Conservation (phyloP, 1,140 invertebrate species). For the Lordiphosa mommai region DNA sequence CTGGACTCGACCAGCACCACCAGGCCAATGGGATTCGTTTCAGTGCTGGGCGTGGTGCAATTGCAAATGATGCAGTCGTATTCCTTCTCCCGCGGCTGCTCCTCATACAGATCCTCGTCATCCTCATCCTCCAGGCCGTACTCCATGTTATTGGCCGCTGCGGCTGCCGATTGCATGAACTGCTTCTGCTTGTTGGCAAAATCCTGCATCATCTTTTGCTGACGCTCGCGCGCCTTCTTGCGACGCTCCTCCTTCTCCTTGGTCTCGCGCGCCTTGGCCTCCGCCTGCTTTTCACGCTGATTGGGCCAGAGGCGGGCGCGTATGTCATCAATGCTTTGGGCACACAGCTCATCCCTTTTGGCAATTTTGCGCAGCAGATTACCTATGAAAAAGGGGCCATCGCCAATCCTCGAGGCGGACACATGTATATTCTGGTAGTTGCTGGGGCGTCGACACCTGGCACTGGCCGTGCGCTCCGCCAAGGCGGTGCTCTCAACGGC, state of each 20-base stretch:
- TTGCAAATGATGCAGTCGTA: slow-evolving; percentile 98
- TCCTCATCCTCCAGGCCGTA: slow-evolving; percentile 80
- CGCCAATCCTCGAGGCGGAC: slow-evolving; percentile 85
- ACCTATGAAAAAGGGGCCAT: slow-evolving; percentile 92
- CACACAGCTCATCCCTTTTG: slow-evolving; percentile 85
- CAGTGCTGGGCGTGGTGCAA: slow-evolving; percentile 91
- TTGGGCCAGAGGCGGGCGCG: slow-evolving; percentile 88
- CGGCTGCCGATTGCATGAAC: slow-evolving; percentile 92
- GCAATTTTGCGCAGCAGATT: slow-evolving; percentile 88
- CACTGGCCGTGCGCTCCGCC: slow-evolving; percentile 26
- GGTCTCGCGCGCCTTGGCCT: slow-evolving; percentile 86
- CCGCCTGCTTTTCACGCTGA: slow-evolving; percentile 88
- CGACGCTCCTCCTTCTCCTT: slow-evolving; percentile 90
- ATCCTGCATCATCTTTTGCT: slow-evolving; percentile 94
- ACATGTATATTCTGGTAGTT: slow-evolving; percentile 61
- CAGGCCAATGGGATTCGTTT: slow-evolving; percentile 93
- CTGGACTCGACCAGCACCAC: slow-evolving; percentile 87
- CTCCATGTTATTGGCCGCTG: slow-evolving; percentile 84
- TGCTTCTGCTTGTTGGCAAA: slow-evolving; percentile 95
- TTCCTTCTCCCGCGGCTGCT: slow-evolving; percentile 85
- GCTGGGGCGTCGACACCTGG: not conserved
- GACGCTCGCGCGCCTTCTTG: slow-evolving; percentile 91
- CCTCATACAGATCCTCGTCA: slow-evolving; percentile 84
- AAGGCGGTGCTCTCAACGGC: slow-evolving; percentile 39
- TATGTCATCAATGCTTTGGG: slow-evolving; percentile 84